Percentiles rank a stretch among this genome's conserved stretches.
Evolutionary conservation across 1,140 invertebrate genomes (phyloP).

Genomic region (Atta cephalotes): DNA sequence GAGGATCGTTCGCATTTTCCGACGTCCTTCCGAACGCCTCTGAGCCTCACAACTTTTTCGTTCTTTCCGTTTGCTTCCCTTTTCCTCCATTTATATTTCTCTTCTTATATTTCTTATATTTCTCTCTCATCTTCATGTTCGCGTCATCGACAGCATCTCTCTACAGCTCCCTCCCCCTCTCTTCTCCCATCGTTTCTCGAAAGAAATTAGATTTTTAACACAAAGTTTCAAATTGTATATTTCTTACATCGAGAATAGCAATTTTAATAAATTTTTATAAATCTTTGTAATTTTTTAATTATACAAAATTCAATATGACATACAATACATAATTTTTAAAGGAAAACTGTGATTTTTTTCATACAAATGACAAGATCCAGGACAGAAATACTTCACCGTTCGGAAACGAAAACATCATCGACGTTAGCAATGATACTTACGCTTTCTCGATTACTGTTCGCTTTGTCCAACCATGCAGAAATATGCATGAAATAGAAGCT

Average conservation of each 20-base stretch:
- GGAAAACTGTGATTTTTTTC: background rate
- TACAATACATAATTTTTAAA: background rate
- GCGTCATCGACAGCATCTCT: background rate
- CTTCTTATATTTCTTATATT: slow-evolving; percentile 49
- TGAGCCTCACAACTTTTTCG: slow-evolving; percentile 45
- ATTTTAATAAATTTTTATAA: background rate
- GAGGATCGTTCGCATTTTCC: slow-evolving; percentile 71
- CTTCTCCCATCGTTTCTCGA: background rate
- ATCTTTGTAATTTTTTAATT: background rate
- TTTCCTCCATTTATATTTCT: slow-evolving; percentile 41
- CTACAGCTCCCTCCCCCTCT: background rate
- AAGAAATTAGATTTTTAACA: background rate
- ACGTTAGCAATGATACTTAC: background rate
- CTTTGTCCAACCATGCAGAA: slow-evolving; percentile 61
- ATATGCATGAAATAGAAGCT: slow-evolving; percentile 56
- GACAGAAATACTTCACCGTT: slow-evolving; percentile 22
- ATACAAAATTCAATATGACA: background rate
- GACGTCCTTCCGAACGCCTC: slow-evolving; percentile 55
- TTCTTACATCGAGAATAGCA: background rate
- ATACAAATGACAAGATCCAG: background rate
- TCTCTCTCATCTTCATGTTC: slow-evolving; percentile 3
- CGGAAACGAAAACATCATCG: slow-evolving; percentile 42
- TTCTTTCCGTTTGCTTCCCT: slow-evolving; percentile 31
- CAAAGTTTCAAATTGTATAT: background rate
- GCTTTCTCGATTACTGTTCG: slow-evolving; percentile 46